Evolutionary conservation across 2,113 vertebrate genomes (phyloP).

Genomic region (Ctenomys sociabilis): DNA sequence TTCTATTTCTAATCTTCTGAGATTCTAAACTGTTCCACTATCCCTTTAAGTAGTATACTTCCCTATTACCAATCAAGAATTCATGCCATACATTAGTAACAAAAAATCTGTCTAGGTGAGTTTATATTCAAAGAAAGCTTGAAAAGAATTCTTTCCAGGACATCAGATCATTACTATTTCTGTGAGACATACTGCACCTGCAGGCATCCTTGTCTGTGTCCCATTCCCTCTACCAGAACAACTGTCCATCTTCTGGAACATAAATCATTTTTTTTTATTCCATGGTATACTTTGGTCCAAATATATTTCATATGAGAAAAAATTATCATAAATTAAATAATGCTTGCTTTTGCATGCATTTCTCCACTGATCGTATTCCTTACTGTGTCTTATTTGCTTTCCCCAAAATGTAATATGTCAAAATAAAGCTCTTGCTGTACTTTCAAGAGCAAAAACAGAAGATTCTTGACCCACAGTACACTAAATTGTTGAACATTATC

Average conservation of each 20-base stretch:
- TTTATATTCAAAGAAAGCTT: neutral
- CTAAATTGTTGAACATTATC: neutral
- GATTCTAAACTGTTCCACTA: neutral
- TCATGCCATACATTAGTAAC: neutral
- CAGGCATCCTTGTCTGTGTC: neutral
- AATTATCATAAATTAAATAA: neutral
- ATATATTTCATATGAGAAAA: neutral
- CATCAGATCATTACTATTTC: neutral
- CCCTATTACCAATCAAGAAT: neutral
- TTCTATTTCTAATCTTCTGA: neutral
- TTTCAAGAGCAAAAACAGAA: conserved; percentile 18
- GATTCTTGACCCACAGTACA: no score
- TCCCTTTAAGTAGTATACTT: neutral
- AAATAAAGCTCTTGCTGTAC: neutral
- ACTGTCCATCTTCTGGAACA: neutral
- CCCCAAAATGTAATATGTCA: neutral
- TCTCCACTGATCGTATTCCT: neutral
- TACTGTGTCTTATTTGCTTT: neutral
- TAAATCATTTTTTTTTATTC: neutral
- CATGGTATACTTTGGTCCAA: neutral
- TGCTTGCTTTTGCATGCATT: neutral
- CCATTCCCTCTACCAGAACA: neutral
- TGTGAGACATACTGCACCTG: neutral
- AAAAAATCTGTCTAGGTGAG: neutral
- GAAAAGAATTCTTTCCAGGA: neutral